A percentile compares a stretch with the other conserved stretches of the same genome.
Conservation (phyloP, 2,888 invertebrate genomes). For the Drepanosiphum platanoidis region DNA sequence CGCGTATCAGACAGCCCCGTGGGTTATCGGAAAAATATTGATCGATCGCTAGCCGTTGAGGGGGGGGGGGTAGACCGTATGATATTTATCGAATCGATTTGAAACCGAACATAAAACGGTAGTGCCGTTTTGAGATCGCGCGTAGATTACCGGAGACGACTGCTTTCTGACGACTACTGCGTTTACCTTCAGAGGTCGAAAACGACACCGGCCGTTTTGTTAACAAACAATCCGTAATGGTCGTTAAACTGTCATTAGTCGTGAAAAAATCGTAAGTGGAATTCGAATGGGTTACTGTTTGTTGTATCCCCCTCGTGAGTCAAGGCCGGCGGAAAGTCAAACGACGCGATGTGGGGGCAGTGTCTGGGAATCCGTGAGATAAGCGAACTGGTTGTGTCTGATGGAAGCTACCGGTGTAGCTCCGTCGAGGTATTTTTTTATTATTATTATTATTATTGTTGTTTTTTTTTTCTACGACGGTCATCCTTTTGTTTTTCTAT, state of each 20-base stretch:
- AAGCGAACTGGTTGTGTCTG: conserved; percentile 55
- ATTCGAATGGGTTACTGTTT: conserved; percentile 1
- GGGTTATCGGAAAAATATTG: too few species aligned
- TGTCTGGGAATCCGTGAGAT: conserved; percentile 56
- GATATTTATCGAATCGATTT: neutral
- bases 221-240: neutral
- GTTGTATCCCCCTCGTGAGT: conserved; percentile 41
- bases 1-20: too few species aligned
- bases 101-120: neutral
- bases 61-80: neutral
- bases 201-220: neutral
- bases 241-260: neutral
- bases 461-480: conserved; percentile 28
- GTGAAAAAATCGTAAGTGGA: conserved; percentile 3
- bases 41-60: too few species aligned
- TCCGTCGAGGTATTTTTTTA: conserved; percentile 23
- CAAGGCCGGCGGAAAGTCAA: conserved; percentile 21
- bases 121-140: too few species aligned
- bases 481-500: conserved; percentile 57
- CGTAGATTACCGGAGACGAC: too few species aligned
- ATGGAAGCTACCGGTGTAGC: conserved; percentile 23
- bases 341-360: neutral
- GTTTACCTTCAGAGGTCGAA: neutral
- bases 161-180: too few species aligned
- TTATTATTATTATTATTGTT: neutral